Percentiles rank a stretch among this genome's conserved stretches.
Evolutionary conservation across 2,888 invertebrate genomes (phyloP).

Genomic region (Synanthedon vespiformis): DNA sequence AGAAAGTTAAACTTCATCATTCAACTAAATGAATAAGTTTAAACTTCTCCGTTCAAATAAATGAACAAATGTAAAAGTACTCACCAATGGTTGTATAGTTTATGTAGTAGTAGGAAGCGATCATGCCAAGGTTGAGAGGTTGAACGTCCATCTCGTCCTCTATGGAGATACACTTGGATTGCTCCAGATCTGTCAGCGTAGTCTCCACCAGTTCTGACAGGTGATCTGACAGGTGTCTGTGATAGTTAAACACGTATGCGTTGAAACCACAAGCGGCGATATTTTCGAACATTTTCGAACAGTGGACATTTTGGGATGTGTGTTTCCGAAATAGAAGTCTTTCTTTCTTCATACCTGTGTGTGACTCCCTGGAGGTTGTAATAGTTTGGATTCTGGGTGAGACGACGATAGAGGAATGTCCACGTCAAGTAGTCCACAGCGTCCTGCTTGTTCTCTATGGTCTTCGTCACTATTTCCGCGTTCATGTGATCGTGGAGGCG

Average conservation of each 20-base stretch:
- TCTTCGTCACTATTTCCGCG: slow-evolving; percentile 99
- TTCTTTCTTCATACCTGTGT: slow-evolving; percentile 67
- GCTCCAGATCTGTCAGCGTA: slow-evolving; percentile 93
- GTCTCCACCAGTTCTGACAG: slow-evolving; percentile 97
- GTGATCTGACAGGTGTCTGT: slow-evolving; percentile 96
- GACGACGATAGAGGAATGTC: slow-evolving; percentile 96
- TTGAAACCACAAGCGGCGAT: too few species aligned
- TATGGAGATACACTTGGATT: slow-evolving; percentile 96
- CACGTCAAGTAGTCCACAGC: slow-evolving; percentile 99
- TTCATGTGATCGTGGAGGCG: slow-evolving; percentile 99
- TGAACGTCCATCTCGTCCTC: slow-evolving; percentile 98
- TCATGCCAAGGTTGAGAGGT: slow-evolving; percentile 99
- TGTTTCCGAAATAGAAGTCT: too few species aligned
- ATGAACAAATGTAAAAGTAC: slow-evolving; percentile 8
- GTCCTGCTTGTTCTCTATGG: slow-evolving; percentile 99
- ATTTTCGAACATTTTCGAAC: too few species aligned
- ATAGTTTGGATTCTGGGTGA: slow-evolving; percentile 99
- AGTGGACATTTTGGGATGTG: too few species aligned
- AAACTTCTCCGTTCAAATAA: too few species aligned
- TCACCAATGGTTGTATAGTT: slow-evolving; percentile 98
- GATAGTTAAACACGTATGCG: too few species aligned
- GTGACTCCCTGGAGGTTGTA: slow-evolving; percentile 98
- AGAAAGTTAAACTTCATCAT: too few species aligned
- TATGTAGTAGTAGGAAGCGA: slow-evolving; percentile 99
- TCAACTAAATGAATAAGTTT: too few species aligned